Evolutionary conservation across 2,888 invertebrate species (phyloP), one percentile per base, ranked within the genome.

Genomic region (Drosophila mercatorum): DNA sequence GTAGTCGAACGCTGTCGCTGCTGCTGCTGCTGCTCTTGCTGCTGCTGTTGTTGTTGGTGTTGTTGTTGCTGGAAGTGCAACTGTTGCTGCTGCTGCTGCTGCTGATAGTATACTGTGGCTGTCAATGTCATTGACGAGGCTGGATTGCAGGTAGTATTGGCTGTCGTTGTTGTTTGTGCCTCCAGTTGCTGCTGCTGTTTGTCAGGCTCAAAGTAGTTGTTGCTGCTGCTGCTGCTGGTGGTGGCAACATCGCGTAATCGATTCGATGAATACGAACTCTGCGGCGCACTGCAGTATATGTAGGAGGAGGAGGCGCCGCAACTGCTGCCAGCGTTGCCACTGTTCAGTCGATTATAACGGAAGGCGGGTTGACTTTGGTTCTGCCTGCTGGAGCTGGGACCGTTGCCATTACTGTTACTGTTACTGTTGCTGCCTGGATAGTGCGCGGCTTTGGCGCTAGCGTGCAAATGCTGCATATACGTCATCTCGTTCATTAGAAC

Each of bases 101-200:
- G 80, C 43, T 83, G 81, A 80, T 90, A 86, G 75, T 87, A 90
- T 40, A 89, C 80, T 14, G 80, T 86, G 22, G 86, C 86, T 60
- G 85, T 89, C 12, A 86, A 58, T 8, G 84, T 84, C 83, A 80
- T 88, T 47, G 83, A 75, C 43, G 63, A 44, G 12, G 58, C 46
- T 51, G 53, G 41, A 43, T 47, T 60, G 43, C 52, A 41, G 47
- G 41, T 57, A 41, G 73, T 43, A 55, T 46, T 60, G 14, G 51
- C 38, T 41, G 59, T 40, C 17, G 66, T 40, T 26, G 66, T 5
- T n/a, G 64, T 26, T 17, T 17, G 17, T 52, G 60, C 3, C 26
- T 17, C 34, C 51, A 36, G 46, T 5, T 49, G 14, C 5, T 26
- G 49, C 36, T 44, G 64, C 8, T 58, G 69, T 17, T 59, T 72